Evolutionary conservation across 64 coral and sea anemone genomes (phyloP).

Genomic region (Actinia equina): DNA sequence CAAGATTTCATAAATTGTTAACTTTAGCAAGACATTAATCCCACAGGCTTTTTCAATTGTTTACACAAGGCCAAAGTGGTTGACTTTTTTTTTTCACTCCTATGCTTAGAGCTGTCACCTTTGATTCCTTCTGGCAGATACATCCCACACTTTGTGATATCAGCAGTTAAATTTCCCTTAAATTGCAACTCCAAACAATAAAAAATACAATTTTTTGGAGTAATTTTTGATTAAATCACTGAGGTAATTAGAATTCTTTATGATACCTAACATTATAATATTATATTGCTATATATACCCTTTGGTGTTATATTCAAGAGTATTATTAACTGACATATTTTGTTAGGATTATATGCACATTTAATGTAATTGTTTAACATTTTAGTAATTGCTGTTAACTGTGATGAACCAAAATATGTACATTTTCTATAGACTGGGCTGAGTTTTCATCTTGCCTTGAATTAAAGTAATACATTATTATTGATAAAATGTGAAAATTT

Average conservation of each 20-base stretch:
- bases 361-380: no score
- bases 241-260: not conserved
- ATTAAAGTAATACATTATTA: no score
- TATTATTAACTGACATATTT: no score
- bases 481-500: no score
- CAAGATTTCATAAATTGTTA: not conserved
- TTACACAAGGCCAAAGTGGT: not conserved
- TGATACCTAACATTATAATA: no score
- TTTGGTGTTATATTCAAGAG: no score
- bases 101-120: not conserved
- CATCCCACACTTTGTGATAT: not conserved
- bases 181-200: not conserved
- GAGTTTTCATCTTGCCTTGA: no score
- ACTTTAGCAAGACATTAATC: not conserved
- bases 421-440: no score
- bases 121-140: not conserved
- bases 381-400: no score
- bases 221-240: not conserved
- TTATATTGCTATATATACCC: no score
- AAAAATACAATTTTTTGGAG: not conserved
- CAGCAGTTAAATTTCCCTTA: not conserved
- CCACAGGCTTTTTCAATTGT: not conserved
- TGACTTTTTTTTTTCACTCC: not conserved
- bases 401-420: no score
- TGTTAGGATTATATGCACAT: no score